These are phyloP conservation scores for Tolmerus cingulatus DNA, from an alignment of 2,888 invertebrate genomes.

Conservation along the genomic window DNA sequence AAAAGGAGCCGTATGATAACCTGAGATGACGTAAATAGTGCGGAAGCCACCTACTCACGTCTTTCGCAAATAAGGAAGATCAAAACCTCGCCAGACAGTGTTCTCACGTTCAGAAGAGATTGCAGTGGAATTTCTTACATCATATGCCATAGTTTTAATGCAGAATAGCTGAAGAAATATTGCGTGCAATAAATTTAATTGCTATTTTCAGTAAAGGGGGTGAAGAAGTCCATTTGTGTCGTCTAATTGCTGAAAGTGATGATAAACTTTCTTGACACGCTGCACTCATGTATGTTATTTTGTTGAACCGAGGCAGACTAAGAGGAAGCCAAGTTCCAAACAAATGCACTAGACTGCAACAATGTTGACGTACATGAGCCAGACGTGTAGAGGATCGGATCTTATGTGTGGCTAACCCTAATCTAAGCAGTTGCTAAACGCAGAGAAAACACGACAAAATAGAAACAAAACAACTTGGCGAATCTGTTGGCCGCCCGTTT, in stretches of 20 bases:
- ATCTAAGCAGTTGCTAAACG: slow-evolving; percentile 1
- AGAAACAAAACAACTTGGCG: background rate
- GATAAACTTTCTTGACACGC: slow-evolving; percentile 27
- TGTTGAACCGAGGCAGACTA: slow-evolving; percentile 9
- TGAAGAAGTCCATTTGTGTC: slow-evolving; percentile 25
- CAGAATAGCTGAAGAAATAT: background rate
- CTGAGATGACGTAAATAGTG: background rate
- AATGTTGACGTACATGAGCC: slow-evolving; percentile 11
- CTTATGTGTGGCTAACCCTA: background rate
- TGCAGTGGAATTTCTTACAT: background rate
- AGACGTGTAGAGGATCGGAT: background rate
- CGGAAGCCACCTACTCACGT: slow-evolving; percentile 4
- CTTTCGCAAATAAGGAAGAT: slow-evolving; percentile 1
- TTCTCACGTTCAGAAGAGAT: background rate
- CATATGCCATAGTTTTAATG: background rate
- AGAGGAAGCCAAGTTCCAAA: slow-evolving; percentile 1
- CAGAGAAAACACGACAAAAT: background rate
- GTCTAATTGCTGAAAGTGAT: background rate
- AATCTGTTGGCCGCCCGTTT: background rate
- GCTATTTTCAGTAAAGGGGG: slow-evolving; percentile 13
- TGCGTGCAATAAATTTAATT: slow-evolving; percentile 3
- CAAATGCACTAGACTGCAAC: slow-evolving; percentile 6
- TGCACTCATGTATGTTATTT: background rate
- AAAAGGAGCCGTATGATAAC: background rate
- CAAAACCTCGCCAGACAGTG: background rate